These are phyloP conservation scores for Caenorhabditis sp. DNA, from an alignment of 2,888 invertebrate genomes.

Conservation along the genomic window DNA sequence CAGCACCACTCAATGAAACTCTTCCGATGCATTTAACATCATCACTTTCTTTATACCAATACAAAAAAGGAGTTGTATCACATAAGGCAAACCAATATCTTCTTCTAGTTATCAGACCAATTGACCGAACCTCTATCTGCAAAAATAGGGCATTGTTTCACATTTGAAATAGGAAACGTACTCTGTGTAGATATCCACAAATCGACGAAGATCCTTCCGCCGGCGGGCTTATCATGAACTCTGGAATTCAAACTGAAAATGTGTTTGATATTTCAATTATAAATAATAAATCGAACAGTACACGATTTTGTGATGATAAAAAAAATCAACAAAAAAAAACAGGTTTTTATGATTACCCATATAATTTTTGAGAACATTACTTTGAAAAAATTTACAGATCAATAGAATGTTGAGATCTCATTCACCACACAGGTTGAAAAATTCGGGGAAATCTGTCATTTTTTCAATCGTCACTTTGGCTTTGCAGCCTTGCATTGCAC, in stretches of 20 bases:
- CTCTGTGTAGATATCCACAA: constrained; percentile 37
- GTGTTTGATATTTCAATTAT: no score
- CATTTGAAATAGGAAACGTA: neutral
- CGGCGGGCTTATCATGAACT: constrained; percentile 35
- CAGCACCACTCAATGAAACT: constrained; percentile 59
- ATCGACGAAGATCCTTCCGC: constrained; percentile 31
- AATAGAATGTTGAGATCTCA: neutral
- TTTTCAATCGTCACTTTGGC: constrained; percentile 10
- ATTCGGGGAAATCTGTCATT: constrained; percentile 25
- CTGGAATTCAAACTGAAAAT: neutral
- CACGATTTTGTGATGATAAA: neutral
- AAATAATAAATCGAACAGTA: neutral
- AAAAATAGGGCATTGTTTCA: constrained; percentile 1
- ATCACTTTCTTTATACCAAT: constrained; percentile 61
- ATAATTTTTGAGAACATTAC: neutral
- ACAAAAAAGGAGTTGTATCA: constrained; percentile 60
- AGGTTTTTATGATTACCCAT: constrained; percentile 1
- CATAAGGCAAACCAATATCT: constrained; percentile 65
- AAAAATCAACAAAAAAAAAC: neutral
- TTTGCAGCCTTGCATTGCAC: constrained; percentile 33
- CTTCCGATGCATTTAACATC: constrained; percentile 62
- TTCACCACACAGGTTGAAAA: constrained; percentile 12
- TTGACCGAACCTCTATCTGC: constrained; percentile 52
- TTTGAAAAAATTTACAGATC: neutral
- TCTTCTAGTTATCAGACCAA: constrained; percentile 50